A percentile compares a stretch with the other conserved stretches of the same genome.
phyloP scores from a whole-genome alignment of 2,797 vertebrate species.

The Taeniopygia guttata region DNA sequence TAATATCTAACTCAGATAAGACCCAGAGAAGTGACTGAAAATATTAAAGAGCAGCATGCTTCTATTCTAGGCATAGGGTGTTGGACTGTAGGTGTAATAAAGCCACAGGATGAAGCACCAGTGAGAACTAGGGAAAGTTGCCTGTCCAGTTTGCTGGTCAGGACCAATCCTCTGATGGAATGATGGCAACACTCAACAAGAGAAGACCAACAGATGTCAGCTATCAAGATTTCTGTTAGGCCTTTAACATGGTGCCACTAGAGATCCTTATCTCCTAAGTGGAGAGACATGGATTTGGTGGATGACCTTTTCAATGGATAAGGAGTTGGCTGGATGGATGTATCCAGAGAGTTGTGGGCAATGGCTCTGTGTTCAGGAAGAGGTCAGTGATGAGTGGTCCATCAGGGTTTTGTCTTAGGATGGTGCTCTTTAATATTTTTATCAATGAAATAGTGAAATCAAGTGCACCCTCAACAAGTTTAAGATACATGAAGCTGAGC shows the following conservation, averaged over 20 bases:
- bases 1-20: background rate
- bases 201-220: background rate
- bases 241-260: background rate
- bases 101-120: background rate
- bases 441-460: background rate
- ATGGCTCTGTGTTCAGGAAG: background rate
- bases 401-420: background rate
- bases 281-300: background rate
- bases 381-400: background rate
- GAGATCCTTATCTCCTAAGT: background rate
- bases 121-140: background rate
- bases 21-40: background rate
- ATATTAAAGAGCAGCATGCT: background rate
- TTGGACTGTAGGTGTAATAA: background rate
- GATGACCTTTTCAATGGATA: background rate
- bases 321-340: background rate
- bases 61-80: background rate
- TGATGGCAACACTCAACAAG: background rate
- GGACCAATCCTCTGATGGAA: background rate
- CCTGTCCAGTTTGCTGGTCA: background rate
- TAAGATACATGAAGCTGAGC: background rate
- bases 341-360: background rate
- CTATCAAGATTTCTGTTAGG: background rate
- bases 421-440: background rate
- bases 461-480: background rate